Evolutionary conservation across 92 coral and sea anemone genomes (phyloP).

Genomic region (Nematostella vectensis): DNA sequence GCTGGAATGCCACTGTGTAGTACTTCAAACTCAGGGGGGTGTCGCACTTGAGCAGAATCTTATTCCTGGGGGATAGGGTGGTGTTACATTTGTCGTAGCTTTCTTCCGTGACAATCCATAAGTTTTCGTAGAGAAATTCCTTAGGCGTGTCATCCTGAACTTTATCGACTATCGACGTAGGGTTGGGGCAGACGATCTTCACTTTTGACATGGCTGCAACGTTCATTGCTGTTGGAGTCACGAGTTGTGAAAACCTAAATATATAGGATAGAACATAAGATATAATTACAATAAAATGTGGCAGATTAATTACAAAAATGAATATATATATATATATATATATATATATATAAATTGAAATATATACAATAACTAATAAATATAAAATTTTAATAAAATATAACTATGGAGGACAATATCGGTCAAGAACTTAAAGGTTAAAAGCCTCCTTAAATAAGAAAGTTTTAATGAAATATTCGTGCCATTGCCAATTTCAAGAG

Average conservation of each 20-base stretch:
- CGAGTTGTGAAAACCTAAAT: conserved; percentile 30
- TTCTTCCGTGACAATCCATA: conserved; percentile 53
- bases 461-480: too few species aligned
- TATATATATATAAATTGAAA: too few species aligned
- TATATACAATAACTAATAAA: too few species aligned
- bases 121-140: conserved; percentile 45
- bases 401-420: too few species aligned
- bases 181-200: conserved; percentile 54
- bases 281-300: too few species aligned
- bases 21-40: conserved; percentile 45
- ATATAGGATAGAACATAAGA: background rate
- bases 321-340: too few species aligned
- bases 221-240: conserved; percentile 16
- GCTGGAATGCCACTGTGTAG: conserved; percentile 44
- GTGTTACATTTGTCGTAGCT: conserved; percentile 48
- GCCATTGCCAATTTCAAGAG: too few species aligned
- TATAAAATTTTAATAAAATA: too few species aligned
- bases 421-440: too few species aligned
- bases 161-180: conserved; percentile 23
- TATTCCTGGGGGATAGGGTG: conserved; percentile 22
- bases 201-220: conserved; percentile 39
- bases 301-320: background rate
- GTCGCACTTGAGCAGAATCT: conserved; percentile 38
- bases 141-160: conserved; percentile 25
- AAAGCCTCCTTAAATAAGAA: too few species aligned